A percentile compares a stretch with the other conserved stretches of the same genome.
phyloP scores from a whole-genome alignment of 1,140 invertebrate species.

The Aphelinus certus region DNA sequence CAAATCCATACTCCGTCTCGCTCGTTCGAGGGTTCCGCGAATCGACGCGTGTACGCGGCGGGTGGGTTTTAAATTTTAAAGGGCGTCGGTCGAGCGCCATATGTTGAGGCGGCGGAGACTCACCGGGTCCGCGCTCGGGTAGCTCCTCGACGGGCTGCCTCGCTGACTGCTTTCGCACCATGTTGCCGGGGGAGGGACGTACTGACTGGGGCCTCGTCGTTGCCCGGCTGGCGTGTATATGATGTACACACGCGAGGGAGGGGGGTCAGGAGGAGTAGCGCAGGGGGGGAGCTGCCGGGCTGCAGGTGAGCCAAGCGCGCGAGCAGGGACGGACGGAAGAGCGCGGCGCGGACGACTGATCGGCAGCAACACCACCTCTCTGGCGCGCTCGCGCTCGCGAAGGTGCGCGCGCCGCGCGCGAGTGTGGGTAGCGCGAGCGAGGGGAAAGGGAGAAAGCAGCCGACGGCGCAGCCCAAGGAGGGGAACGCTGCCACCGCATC shows the following conservation, averaged over 20 bases:
- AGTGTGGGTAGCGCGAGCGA: neutral
- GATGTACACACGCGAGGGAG: no score
- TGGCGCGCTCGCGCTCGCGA: neutral
- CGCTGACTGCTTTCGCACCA: constrained; percentile 58
- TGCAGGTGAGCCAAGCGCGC: no score
- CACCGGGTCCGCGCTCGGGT: constrained; percentile 62
- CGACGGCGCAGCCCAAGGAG: neutral
- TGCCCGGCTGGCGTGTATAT: no score
- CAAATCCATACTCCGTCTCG: neutral
- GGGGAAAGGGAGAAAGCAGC: neutral
- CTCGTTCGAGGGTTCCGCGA: no score
- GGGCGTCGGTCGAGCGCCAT: constrained; percentile 39
- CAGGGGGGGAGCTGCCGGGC: no score
- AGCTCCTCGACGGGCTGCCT: constrained; percentile 55
- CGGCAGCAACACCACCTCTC: neutral
- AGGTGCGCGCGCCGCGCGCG: constrained; percentile 2
- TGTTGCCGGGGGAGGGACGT: constrained; percentile 29
- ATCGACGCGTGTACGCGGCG: no score
- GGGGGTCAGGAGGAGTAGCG: no score
- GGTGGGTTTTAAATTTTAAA: constrained; percentile 7
- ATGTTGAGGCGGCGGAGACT: constrained; percentile 53
- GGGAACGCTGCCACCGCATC: no score
- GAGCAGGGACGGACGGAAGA: no score
- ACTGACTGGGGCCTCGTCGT: no score
- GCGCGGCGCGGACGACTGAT: no score